Evolutionary conservation across 2,888 invertebrate genomes (phyloP), one percentile per base, ranked within the genome.

Genomic region (Malacosoma neustria): DNA sequence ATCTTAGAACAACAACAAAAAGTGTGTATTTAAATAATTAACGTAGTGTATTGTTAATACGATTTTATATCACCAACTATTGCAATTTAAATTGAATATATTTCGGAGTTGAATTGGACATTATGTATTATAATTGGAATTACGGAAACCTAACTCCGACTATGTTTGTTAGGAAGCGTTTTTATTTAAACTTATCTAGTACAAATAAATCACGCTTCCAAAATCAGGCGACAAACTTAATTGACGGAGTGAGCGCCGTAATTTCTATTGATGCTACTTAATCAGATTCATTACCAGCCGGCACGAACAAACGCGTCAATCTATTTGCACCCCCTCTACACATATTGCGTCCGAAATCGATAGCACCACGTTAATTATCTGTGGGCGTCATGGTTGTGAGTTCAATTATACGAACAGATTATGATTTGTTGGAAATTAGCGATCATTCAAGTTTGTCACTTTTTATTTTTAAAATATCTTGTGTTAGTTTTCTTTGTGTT

Each of bases 201-300:
- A 32, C 48, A 39, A 30, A 30, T 30, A 30, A 30, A 30, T 11
- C 22, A 22, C 22, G 9, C 22, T 9, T 9, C 22, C 6, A 22
- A 22, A 22, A 22, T 22, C 5, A 2, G 5, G 9, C 22, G 22
- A 13, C 9, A 32, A 32, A 32, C 12, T 9, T 13, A 32, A 32
- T 32, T 14, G 55, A 53, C 50, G 52, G 57, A 49, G 52, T 57
- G 58, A 54, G 56, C 44, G 55, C 57, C 45, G 62, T 9, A 65
- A 63, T 56, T 50, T 52, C 52, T 51, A 56, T 57, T 62, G 63
- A 69, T 43, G 76, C 81, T 80, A 79, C 81, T 81, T 79, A 80
- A 80, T 81, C 77, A 80, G 79, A 65, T 75, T 76, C 72, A 81
- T 81, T 79, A 80, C 71, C 57, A 63, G 40, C 39, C 53, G 47